These are phyloP conservation scores for Myodes glareolus DNA, from an alignment of 2,113 vertebrate species.

Conservation along the genomic window DNA sequence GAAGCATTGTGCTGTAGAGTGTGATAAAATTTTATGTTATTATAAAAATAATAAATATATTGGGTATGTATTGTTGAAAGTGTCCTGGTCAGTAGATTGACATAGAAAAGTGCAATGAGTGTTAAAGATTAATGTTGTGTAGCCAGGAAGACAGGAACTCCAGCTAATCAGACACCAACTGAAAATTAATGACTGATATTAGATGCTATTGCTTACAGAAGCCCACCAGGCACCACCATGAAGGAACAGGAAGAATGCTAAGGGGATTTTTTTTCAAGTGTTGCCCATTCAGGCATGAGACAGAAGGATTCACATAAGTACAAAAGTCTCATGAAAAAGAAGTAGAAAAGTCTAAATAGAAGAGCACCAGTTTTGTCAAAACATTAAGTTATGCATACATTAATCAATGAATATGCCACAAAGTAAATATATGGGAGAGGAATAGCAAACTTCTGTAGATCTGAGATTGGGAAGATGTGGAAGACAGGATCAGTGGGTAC, in stretches of 20 bases:
- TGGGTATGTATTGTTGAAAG: background rate
- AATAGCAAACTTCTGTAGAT: background rate
- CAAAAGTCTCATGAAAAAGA: background rate
- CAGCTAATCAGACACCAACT: background rate
- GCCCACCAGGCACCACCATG: fast-evolving
- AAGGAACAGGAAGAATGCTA: background rate
- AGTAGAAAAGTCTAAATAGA: background rate
- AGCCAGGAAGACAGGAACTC: too few species aligned
- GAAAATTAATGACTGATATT: background rate
- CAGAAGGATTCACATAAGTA: background rate
- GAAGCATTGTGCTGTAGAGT: background rate
- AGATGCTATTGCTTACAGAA: background rate
- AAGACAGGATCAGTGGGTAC: background rate
- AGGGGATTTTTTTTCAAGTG: background rate
- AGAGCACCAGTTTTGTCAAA: background rate
- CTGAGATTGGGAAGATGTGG: background rate
- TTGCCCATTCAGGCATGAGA: background rate
- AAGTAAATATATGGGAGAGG: too few species aligned
- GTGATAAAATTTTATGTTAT: background rate
- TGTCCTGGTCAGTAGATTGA: background rate
- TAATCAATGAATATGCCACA: background rate
- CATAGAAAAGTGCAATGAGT: background rate
- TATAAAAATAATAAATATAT: background rate
- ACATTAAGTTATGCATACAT: too few species aligned
- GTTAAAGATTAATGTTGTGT: background rate